Percentiles rank a stretch among this genome's conserved stretches.
These are phyloP conservation scores for Lepisosteus oculatus DNA, from an alignment of 2,113 vertebrate genomes.

Conservation along the genomic window DNA sequence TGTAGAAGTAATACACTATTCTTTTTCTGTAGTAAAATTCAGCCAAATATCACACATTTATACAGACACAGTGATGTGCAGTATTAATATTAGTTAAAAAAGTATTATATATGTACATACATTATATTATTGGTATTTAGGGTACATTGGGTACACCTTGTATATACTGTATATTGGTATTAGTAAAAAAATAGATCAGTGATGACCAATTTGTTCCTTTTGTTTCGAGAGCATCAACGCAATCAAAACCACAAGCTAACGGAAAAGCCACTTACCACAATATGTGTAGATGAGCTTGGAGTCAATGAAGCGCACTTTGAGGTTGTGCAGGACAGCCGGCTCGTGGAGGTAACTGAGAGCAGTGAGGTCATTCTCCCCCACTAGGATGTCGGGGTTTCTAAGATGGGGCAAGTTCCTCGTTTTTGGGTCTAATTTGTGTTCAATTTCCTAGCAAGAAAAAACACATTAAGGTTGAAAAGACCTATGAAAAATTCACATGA, in stretches of 20 bases:
- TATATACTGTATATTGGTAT: too few species aligned
- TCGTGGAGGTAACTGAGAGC: slow-evolving; percentile 97
- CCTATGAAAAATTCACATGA: neutral
- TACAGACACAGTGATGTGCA: too few species aligned
- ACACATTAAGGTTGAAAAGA: neutral
- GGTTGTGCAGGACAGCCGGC: slow-evolving; percentile 93
- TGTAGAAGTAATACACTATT: too few species aligned
- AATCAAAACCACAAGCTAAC: neutral
- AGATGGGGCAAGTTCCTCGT: slow-evolving; percentile 88
- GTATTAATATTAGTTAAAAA: too few species aligned
- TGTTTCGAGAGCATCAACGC: neutral
- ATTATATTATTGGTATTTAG: too few species aligned
- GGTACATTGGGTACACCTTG: too few species aligned
- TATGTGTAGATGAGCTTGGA: slow-evolving; percentile 98
- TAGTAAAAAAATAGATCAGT: too few species aligned
- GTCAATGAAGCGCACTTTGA: slow-evolving; percentile 94
- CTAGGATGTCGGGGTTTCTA: slow-evolving; percentile 95
- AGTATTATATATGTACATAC: too few species aligned
- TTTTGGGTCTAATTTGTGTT: slow-evolving; percentile 81
- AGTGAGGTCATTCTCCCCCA: slow-evolving; percentile 97
- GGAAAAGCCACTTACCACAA: slow-evolving; percentile 74
- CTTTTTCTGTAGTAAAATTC: too few species aligned
- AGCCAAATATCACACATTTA: too few species aligned
- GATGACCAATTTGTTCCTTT: too few species aligned
- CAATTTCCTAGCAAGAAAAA: slow-evolving; percentile 67